These are phyloP conservation scores for Benthosema pterotum DNA, from an alignment of 2,797 vertebrate species.

Conservation along the genomic window DNA sequence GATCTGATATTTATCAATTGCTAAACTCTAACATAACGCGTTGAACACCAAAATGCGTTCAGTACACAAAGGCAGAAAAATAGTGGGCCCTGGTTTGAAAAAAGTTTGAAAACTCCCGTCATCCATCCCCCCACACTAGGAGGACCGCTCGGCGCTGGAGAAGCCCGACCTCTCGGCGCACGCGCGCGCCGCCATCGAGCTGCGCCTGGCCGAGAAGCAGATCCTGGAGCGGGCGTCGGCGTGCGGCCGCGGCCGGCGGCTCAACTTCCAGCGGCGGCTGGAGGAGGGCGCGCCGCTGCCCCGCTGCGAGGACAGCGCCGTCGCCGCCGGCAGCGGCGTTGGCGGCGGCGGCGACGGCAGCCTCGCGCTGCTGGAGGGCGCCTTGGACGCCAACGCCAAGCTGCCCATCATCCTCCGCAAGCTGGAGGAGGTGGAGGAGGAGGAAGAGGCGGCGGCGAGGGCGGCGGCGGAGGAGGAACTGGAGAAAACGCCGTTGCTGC, in stretches of 20 bases:
- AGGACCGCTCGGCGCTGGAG: slow-evolving; percentile 86
- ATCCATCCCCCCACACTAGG: slow-evolving; percentile 69
- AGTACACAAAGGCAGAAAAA: too few relatives aligned
- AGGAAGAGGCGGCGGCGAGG: slow-evolving; percentile 50
- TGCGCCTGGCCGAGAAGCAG: slow-evolving; percentile 93
- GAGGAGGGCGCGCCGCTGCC: slow-evolving; percentile 84
- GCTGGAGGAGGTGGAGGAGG: slow-evolving; percentile 83
- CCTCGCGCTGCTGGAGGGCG: slow-evolving; percentile 87
- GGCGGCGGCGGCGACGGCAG: too few relatives aligned
- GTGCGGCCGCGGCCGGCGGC: slow-evolving; percentile 81
- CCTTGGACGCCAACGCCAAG: slow-evolving; percentile 84
- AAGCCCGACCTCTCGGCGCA: slow-evolving; percentile 84
- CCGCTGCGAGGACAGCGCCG: slow-evolving; percentile 87
- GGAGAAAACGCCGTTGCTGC: slow-evolving; percentile 14
- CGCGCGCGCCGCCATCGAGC: slow-evolving; percentile 84
- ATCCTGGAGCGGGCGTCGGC: slow-evolving; percentile 89
- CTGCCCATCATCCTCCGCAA: slow-evolving; percentile 89
- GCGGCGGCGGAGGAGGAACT: slow-evolving; percentile 60
- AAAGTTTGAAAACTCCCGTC: too few relatives aligned
- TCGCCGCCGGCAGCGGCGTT: too few relatives aligned
- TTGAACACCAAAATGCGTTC: too few relatives aligned
- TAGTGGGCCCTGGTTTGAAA: too few relatives aligned
- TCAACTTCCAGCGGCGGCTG: slow-evolving; percentile 83
- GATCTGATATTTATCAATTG: too few relatives aligned
- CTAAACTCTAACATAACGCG: too few relatives aligned